These are phyloP conservation scores for Phycodurus eques DNA, from an alignment of 2,113 vertebrate genomes.

Conservation along the genomic window DNA sequence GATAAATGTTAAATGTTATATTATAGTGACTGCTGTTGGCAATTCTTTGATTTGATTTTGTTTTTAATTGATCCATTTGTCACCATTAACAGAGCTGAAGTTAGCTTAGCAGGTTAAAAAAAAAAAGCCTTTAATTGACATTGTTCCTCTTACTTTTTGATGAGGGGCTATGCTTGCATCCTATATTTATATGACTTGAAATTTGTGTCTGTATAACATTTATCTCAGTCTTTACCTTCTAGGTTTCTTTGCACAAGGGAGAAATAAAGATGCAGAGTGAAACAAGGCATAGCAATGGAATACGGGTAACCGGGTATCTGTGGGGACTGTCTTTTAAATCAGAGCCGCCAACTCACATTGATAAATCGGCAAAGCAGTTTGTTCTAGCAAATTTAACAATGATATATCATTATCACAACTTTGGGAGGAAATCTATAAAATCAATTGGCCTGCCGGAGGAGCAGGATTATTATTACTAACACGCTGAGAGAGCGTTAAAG, in stretches of 20 bases:
- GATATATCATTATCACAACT: conserved; percentile 99
- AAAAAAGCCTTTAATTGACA: neutral
- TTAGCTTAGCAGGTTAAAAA: neutral
- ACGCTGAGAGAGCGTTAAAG: conserved; percentile 95
- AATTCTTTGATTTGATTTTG: too few species aligned
- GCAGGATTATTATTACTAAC: conserved; percentile 97
- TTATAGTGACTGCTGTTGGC: too few species aligned
- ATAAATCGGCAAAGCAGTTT: conserved; percentile 99
- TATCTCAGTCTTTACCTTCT: neutral
- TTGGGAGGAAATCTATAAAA: conserved; percentile 99
- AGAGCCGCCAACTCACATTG: conserved; percentile 83
- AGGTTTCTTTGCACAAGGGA: neutral
- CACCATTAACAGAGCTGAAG: neutral
- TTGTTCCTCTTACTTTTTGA: neutral
- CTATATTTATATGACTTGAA: conserved; percentile 13
- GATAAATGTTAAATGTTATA: too few species aligned
- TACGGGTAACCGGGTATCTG: conserved; percentile 25
- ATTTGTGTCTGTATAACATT: conserved; percentile 10
- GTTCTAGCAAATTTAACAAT: conserved; percentile 99
- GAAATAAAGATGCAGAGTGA: conserved; percentile 3
- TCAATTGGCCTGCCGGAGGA: conserved; percentile 97
- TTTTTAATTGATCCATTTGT: neutral
- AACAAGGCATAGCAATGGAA: conserved; percentile 4
- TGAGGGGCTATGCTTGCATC: conserved; percentile 7
- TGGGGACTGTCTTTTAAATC: conserved; percentile 74